Evolutionary conservation across 2,888 invertebrate species (phyloP).

Genomic region (Cephalotes varians): DNA sequence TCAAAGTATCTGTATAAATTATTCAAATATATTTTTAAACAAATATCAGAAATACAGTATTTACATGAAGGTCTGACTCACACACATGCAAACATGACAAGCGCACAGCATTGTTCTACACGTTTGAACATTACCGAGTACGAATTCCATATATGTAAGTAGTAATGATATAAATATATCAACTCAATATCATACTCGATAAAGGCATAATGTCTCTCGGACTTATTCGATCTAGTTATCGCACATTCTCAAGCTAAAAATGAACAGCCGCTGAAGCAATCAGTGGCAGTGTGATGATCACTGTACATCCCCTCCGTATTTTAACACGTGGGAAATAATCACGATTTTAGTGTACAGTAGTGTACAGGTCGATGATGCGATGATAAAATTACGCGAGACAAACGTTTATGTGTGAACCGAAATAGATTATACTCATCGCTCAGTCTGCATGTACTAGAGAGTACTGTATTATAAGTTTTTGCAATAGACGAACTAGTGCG

Average conservation of each 20-base stretch:
- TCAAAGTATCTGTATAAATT: constrained; percentile 81
- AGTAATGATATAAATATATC: constrained; percentile 49
- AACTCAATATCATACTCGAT: constrained; percentile 55
- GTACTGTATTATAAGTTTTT: constrained; percentile 38
- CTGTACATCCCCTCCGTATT: constrained; percentile 47
- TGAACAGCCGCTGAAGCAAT: constrained; percentile 54
- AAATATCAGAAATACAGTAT: constrained; percentile 84
- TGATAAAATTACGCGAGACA: constrained; percentile 17
- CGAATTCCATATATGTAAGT: constrained; percentile 42
- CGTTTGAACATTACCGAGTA: constrained; percentile 60
- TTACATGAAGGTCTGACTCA: constrained; percentile 82
- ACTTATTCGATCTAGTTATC: constrained; percentile 52
- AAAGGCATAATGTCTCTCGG: constrained; percentile 52
- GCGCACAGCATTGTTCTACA: constrained; percentile 72
- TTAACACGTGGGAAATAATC: constrained; percentile 8
- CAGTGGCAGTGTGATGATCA: constrained; percentile 50
- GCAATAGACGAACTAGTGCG: constrained; percentile 50
- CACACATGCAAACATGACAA: constrained; percentile 79
- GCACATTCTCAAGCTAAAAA: constrained; percentile 59
- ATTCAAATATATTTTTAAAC: constrained; percentile 85
- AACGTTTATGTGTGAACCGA: constrained; percentile 34
- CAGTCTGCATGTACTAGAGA: constrained; percentile 63
- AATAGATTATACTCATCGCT: constrained; percentile 54
- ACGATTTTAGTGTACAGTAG: constrained; percentile 43
- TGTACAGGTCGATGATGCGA: constrained; percentile 34